Percentiles rank a stretch among this genome's conserved stretches.
Evolutionary conservation across 2,113 vertebrate genomes (phyloP).

Genomic region (Eurystomus gularis): DNA sequence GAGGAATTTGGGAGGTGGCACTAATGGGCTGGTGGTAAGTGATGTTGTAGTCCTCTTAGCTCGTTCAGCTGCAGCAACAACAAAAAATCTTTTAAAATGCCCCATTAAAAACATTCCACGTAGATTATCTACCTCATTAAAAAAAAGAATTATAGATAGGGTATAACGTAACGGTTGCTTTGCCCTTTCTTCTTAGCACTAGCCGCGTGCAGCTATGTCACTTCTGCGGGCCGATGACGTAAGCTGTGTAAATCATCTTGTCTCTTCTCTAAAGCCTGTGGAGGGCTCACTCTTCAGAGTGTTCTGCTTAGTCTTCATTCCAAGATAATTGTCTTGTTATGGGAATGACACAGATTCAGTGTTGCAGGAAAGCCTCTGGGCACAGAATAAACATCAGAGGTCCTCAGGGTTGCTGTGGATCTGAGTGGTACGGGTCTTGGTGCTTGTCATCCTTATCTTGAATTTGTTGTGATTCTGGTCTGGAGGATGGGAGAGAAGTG

Average conservation of each 20-base stretch:
- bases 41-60: background rate
- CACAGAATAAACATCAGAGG: background rate
- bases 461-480: background rate
- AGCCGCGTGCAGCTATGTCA: background rate
- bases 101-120: background rate
- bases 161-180: background rate
- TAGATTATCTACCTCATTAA: background rate
- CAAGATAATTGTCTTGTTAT: background rate
- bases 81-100: background rate
- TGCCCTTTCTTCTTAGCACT: background rate
- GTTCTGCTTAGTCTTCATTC: slow-evolving; percentile 20
- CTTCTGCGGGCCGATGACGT: background rate
- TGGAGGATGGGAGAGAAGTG: background rate
- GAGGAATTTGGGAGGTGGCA: background rate
- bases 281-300: background rate
- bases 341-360: background rate
- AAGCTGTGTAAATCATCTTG: background rate
- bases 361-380: slow-evolving; percentile 13
- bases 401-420: background rate
- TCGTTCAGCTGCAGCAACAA: background rate
- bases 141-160: background rate
- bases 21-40: background rate
- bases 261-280: background rate
- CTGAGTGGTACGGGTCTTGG: background rate
- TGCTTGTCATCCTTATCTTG: background rate